Evolutionary conservation across 1,140 invertebrate species (phyloP), one percentile per base, ranked within the genome.

Genomic region (Doryteuthis pealeii): DNA sequence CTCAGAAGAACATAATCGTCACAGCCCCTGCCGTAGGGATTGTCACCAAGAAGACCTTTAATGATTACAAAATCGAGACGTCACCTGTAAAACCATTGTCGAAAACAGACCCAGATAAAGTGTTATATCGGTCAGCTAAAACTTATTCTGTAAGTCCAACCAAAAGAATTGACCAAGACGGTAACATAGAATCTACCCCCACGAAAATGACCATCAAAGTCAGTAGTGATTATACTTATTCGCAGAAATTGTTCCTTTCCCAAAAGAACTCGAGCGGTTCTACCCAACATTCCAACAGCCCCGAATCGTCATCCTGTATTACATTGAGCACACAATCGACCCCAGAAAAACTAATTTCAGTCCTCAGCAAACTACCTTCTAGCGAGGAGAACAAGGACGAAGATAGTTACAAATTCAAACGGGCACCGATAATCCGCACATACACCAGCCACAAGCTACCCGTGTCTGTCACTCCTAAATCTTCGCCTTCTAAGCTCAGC

Each of bases 1-100:
- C 10, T 75, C 79, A 65, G 79, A 74, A 45, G 76, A 68, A 68
- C 30, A 31, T 68, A 26, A 68, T 68, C 22, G 66, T 33, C 66
- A 68, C 66, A 31, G 32, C 66, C 31, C 66, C 66, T 68, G 66
- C 66, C 10, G 66, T 68, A 22, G 66, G 66, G 15, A 68, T 68
- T 33, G 32, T 33, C 6, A 68, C 66, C 22, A 68, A 68, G 32
- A 28, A 68, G 30, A 30, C n/a, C 30, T 22, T 32, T 30, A 31
- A 31, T 14, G 32, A 68, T 2, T 68, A 68, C 28, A 68, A 62
- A n/a, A 62, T 62, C 6, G 54, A 62, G 5, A 22, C 54, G 10
- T 22, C 54, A 18, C 22, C 54, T n/a, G 54, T 62, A 62, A 62
- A 62, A 62, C 18, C 54, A 15, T 62, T 62, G 54, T 18, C 54